Percentiles rank a stretch among this genome's conserved stretches.
Conservation (phyloP, 1,140 invertebrate species). For the Aphelenchoides besseyi region DNA sequence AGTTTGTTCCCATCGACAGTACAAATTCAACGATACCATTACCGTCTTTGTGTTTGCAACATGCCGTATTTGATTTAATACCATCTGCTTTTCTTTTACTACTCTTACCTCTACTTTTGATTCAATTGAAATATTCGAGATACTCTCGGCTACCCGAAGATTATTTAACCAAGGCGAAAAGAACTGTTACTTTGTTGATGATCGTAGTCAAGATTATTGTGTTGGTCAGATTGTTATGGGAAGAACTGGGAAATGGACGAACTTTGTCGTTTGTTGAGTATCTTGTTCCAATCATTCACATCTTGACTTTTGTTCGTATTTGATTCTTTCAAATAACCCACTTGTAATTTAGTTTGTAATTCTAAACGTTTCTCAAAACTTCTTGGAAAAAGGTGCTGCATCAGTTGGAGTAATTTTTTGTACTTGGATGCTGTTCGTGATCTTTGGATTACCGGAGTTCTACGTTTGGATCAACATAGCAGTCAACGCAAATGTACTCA, state of each 20-base stretch:
- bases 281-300: slow-evolving; percentile 33
- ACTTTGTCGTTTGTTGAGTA: slow-evolving; percentile 44
- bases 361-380: slow-evolving; percentile 30
- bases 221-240: slow-evolving; percentile 28
- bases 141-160: slow-evolving; percentile 28
- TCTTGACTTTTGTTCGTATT: slow-evolving; percentile 36
- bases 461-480: slow-evolving; percentile 35
- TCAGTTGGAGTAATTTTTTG: slow-evolving; percentile 37
- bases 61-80: slow-evolving; percentile 36
- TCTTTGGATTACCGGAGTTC: slow-evolving; percentile 39
- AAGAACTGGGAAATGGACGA: slow-evolving; percentile 23
- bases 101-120: slow-evolving; percentile 32
- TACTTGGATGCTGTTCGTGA: slow-evolving; percentile 42
- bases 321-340: neutral
- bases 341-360: slow-evolving; percentile 40
- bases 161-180: slow-evolving; percentile 32
- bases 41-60: slow-evolving; percentile 34
- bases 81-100: slow-evolving; percentile 34
- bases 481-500: slow-evolving; percentile 18
- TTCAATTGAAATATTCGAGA: slow-evolving; percentile 24
- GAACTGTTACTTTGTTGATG: slow-evolving; percentile 26
- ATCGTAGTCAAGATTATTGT: slow-evolving; percentile 30
- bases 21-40: neutral
- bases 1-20: neutral
- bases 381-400: slow-evolving; percentile 25